Base-by-base conservation (phyloP, 2,113 vertebrate genomes). In the Pelvicachromis taeniatus region DNA sequence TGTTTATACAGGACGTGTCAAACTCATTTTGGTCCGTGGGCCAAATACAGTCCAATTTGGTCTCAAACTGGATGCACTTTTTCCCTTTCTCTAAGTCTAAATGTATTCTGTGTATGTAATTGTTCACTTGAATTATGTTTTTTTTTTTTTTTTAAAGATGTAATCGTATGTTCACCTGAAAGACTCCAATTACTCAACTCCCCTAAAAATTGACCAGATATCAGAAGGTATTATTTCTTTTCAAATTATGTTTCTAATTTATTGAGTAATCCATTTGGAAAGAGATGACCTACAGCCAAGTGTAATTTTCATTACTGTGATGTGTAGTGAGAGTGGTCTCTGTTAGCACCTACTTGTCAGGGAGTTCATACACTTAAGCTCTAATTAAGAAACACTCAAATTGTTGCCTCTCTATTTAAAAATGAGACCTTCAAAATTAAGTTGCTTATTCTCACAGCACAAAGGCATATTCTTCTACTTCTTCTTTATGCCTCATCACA, bases 311-410 rank as follows among this genome's bases (percentile, higher is more conserved):
- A 75, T 12, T 82, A 65, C 26, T 75, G 9, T 75, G 42, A 31
- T 50, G 26, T 1, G 50, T 75, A 31, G 68, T 31, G 26, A 50
- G 16, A 11, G 16, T 31, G 42, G 42, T 48, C 40, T 77, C 78
- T 61, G 21, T 85, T 94, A 81, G 84, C 88, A 78, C 83, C 56
- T 77, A 45, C 58, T 17, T 82, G 89, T 90, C 58, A 89, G 77
- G 38, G 77, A 78, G 89, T 78, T 82, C 35, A 78, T 23, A 85
- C 88, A 89, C 89, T 82, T 82, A 12, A 38, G 81, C 45, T 87
- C 85, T 91, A 92, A 92, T 91, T 87, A 50, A 87, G 70, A 77
- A 55, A 82, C 42, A 54, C 33, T 54, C 58, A 6, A 6, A 54
- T 45, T 50, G 10, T 54, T 52, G 40, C 35, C 42, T 55, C 53